These are phyloP conservation scores for Mycogona germanica DNA, from an alignment of 2,888 invertebrate species.

Conservation along the genomic window DNA sequence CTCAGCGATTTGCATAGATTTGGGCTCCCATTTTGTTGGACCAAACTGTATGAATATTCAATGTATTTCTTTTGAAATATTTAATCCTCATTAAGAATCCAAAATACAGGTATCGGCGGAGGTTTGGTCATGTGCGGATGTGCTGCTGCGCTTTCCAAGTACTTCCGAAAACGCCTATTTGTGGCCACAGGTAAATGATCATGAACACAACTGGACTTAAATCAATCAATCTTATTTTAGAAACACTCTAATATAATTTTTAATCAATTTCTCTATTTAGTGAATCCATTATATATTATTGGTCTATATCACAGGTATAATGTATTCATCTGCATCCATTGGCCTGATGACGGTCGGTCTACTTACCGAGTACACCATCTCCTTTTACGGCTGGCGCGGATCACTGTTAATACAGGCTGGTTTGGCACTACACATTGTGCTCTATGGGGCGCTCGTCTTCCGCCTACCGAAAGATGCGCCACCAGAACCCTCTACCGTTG, in stretches of 20 bases:
- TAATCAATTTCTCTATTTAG: too few relatives aligned
- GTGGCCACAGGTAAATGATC: too few relatives aligned
- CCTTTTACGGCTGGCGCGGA: conserved; percentile 3
- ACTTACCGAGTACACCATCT: conserved; percentile 1
- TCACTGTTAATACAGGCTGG: conserved; percentile 5
- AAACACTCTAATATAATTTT: too few relatives aligned
- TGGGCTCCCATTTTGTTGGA: too few relatives aligned
- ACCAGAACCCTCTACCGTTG: background rate
- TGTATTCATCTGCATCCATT: conserved; percentile 7
- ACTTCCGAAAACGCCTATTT: conserved; percentile 5
- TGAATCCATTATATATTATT: too few relatives aligned
- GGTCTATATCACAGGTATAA: too few relatives aligned
- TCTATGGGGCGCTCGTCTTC: conserved; percentile 1
- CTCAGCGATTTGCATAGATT: too few relatives aligned
- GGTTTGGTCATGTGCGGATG: background rate
- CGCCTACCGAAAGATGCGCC: background rate
- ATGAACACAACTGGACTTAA: too few relatives aligned
- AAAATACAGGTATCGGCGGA: conserved; percentile 2
- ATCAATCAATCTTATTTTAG: too few relatives aligned
- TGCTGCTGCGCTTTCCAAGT: background rate
- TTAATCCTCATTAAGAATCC: too few relatives aligned
- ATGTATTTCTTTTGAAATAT: too few relatives aligned
- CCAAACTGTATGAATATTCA: too few relatives aligned
- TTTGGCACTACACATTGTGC: background rate
- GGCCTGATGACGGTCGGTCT: conserved; percentile 10